Percentiles rank a stretch among this genome's conserved stretches.
Evolutionary conservation across 2,113 vertebrate genomes (phyloP).

Genomic region (Sapayoa aenigma): DNA sequence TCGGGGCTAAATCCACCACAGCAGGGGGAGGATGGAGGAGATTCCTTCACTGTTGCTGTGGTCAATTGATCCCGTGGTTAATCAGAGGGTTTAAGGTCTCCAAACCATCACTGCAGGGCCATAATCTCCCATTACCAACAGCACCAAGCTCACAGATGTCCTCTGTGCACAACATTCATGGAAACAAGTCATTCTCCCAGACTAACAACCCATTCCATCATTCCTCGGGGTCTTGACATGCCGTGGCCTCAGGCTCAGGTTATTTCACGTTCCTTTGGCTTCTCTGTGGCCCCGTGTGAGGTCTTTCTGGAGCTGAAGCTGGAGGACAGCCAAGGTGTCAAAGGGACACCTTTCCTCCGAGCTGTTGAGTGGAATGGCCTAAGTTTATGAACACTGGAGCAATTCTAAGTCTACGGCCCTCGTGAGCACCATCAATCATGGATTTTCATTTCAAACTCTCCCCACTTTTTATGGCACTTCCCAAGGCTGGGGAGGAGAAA

Average conservation of each 20-base stretch:
- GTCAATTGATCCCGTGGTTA: background rate
- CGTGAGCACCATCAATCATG: background rate
- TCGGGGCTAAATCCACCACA: background rate
- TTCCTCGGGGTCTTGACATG: background rate
- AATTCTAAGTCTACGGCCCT: background rate
- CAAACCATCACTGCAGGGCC: background rate
- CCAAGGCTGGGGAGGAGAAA: background rate
- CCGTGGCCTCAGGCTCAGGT: background rate
- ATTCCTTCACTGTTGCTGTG: background rate
- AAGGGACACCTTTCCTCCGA: constrained; percentile 41
- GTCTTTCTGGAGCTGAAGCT: constrained; percentile 35
- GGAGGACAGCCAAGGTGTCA: constrained; percentile 47
- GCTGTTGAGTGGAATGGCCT: constrained; percentile 26
- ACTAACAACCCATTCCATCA: background rate
- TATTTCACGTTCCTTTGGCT: background rate
- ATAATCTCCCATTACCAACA: background rate
- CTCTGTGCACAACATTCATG: background rate
- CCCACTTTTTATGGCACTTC: constrained; percentile 18
- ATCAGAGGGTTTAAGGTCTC: background rate
- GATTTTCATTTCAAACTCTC: constrained; percentile 21
- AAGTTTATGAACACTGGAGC: constrained; percentile 14
- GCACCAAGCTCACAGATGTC: background rate
- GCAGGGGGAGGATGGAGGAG: background rate
- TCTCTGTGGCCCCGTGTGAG: constrained; percentile 24
- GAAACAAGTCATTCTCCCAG: background rate